phyloP scores from a whole-genome alignment of 2,797 vertebrate species.

The Schizopygopsis pylzovi region DNA sequence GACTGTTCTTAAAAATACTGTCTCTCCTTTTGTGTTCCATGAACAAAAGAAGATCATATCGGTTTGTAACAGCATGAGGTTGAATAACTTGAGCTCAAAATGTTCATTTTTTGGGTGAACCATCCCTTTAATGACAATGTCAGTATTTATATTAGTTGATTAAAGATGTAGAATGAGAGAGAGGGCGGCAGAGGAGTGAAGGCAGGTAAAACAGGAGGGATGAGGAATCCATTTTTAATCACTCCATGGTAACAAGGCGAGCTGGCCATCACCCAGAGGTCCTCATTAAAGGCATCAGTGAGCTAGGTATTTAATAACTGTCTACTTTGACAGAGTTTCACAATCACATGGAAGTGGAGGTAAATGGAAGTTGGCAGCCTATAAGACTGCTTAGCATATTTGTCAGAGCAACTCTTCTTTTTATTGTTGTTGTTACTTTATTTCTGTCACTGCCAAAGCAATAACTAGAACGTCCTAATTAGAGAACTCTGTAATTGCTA shows the following conservation, averaged over 20 bases:
- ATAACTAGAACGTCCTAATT: conserved; percentile 23
- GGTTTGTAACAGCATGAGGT: background rate
- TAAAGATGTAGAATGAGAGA: background rate
- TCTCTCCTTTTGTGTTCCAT: background rate
- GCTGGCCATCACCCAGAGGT: conserved; percentile 45
- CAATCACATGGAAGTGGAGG: conserved; percentile 29
- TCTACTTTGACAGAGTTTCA: conserved; percentile 44
- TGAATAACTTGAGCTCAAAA: background rate
- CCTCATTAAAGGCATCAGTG: conserved; percentile 43
- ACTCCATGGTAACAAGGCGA: conserved; percentile 24
- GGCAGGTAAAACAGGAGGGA: background rate
- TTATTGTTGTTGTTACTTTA: conserved; percentile 10
- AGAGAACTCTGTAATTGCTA: conserved; percentile 2
- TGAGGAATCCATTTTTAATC: conserved; percentile 38
- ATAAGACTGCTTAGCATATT: conserved; percentile 28
- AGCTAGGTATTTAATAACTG: conserved; percentile 50
- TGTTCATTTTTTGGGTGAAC: too few species aligned
- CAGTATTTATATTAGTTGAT: conserved; percentile 5
- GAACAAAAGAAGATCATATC: background rate
- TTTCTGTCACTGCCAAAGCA: conserved; percentile 1
- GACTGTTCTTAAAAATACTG: background rate
- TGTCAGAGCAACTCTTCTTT: conserved; percentile 7
- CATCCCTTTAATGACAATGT: background rate
- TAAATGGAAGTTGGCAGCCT: conserved; percentile 24
- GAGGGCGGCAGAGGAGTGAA: background rate